phyloP scores from a whole-genome alignment of 2,113 vertebrate species.

The Furnarius figulus region DNA sequence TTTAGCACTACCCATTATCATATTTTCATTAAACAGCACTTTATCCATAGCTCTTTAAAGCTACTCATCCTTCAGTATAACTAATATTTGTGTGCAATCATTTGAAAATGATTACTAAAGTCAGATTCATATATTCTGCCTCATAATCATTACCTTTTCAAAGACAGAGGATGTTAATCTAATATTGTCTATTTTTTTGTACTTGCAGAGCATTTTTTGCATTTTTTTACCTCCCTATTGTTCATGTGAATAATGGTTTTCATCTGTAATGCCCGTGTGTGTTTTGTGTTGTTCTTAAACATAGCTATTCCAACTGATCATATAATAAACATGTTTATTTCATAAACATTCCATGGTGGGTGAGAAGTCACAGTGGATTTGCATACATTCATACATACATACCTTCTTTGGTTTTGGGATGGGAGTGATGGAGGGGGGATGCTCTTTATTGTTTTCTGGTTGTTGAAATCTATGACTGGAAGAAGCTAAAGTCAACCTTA shows the following conservation, averaged over 20 bases:
- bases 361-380: not conserved
- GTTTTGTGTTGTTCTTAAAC: not conserved
- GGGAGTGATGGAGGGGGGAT: not conserved
- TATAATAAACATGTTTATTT: not conserved
- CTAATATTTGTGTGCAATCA: not conserved
- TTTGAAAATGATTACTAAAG: not conserved
- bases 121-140: not conserved
- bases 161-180: not conserved
- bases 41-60: not conserved
- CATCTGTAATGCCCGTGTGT: not conserved
- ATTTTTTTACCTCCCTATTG: not conserved
- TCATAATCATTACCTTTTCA: not conserved
- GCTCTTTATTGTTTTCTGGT: not conserved
- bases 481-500: not conserved
- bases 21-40: not conserved
- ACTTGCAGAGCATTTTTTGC: not conserved
- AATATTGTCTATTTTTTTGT: not conserved
- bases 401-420: not conserved
- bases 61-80: not conserved
- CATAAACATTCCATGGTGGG: not conserved
- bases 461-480: not conserved
- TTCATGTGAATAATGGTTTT: not conserved
- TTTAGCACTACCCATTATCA: not conserved
- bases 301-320: not conserved
- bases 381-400: rapidly evolving